Conservation (phyloP, 2,113 vertebrate species). For the Nestor notabilis region DNA sequence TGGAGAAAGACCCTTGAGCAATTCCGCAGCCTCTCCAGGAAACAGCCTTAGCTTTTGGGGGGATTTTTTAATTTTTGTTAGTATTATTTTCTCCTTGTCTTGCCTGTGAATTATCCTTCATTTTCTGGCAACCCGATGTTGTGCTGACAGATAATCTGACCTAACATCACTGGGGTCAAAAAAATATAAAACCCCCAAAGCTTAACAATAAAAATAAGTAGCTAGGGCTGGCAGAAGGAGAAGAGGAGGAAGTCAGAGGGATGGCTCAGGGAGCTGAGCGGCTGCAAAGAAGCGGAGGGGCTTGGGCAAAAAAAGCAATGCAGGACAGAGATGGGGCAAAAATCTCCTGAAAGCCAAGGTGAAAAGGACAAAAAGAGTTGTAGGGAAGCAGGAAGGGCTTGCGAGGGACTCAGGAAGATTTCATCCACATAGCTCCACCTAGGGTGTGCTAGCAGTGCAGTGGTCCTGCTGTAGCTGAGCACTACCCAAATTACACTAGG, state of each 20-base stretch:
- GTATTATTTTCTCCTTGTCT: background rate
- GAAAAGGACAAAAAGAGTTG: background rate
- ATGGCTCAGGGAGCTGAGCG: background rate
- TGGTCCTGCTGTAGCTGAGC: background rate
- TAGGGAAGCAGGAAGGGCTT: background rate
- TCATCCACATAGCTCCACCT: background rate
- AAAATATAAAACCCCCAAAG: background rate
- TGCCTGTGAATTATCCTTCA: background rate
- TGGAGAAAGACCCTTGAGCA: background rate
- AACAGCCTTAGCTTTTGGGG: background rate
- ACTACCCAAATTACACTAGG: background rate
- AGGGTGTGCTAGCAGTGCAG: fast-evolving
- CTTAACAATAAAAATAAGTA: background rate
- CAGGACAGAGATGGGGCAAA: background rate
- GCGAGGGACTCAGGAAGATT: background rate
- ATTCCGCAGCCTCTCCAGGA: background rate
- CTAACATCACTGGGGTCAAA: background rate
- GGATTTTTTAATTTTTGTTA: background rate
- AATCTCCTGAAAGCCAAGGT: background rate
- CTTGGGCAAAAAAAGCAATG: background rate
- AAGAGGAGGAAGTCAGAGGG: background rate
- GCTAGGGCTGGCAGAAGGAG: background rate
- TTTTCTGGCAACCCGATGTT: background rate
- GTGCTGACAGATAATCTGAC: background rate
- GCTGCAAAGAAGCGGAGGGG: background rate